Base-by-base conservation (phyloP, 2,113 vertebrate genomes). In the Pipa parva region DNA sequence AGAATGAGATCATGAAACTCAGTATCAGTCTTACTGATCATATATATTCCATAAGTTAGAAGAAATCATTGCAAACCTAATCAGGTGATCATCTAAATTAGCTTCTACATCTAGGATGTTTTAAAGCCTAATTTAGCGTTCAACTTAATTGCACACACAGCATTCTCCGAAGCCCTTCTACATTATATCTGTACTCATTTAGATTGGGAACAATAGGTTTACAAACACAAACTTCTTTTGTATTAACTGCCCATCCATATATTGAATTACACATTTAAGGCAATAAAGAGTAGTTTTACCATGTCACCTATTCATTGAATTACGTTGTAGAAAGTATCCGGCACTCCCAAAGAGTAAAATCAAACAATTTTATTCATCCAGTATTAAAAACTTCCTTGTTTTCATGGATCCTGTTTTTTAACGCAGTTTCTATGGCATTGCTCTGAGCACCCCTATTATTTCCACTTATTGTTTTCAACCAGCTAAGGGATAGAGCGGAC, bases 71-170 rank as follows among this genome's bases (percentile, higher is more conserved):
- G 21, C 48, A 37, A 18, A 37, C 61, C 48, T 17, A 1, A 20
- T 25, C 37, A n/a, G 50, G 28, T 63, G 50, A 52, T 21, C n/a
- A 8, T 20, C 48, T 48, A 63, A 51, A 63, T 63, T 63, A 63
- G 46, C 48, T 51, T 46, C 27, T 63, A 52, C 48, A 51, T 52
- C 50, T 21, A 17, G 52, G 61, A 63, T 52, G 37, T 48, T 51
- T 50, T 63, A 63, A 63, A 63, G 48, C 61, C 52, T 63, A 63
- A 63, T 63, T 63, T 63, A 36, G 29, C 46, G 7, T 63, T 63
- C 52, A 63, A 63, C 52, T 63, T 51, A 63, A 63, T 25, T 25
- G 61, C 52, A 37, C 61, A 63, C 3, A 18, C 12, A 37, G 20
- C 29, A 37, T 52, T 46, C 36, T 45, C 60, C 11, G 22, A 52